phyloP scores from a whole-genome alignment of 2,888 invertebrate species.

The Monopis laevigella region DNA sequence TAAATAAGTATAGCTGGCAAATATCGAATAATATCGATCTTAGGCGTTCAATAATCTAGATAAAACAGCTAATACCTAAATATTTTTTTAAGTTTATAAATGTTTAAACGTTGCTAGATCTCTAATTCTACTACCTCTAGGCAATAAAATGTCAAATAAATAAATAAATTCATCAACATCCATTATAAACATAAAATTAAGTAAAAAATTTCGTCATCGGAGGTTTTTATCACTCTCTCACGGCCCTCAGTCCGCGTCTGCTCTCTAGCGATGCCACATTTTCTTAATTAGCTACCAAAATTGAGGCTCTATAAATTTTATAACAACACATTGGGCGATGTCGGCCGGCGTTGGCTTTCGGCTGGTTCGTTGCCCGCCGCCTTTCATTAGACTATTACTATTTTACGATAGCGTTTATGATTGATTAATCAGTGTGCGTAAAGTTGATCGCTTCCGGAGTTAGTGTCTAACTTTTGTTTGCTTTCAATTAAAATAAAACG shows the following conservation, averaged over 20 bases:
- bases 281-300: constrained; percentile 61
- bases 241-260: constrained; percentile 32
- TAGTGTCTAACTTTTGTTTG: constrained; percentile 2
- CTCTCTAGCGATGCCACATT: constrained; percentile 47
- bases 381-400: constrained; percentile 28
- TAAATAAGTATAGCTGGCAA: no score
- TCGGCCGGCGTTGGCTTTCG: constrained; percentile 26
- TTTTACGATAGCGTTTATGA: constrained; percentile 47
- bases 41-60: no score
- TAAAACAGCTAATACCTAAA: no score
- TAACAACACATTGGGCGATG: constrained; percentile 33
- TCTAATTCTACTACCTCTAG: no score
- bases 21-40: no score
- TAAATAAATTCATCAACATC: no score
- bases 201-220: constrained; percentile 12
- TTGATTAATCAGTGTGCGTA: constrained; percentile 48
- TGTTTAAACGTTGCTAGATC: no score
- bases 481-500: no score
- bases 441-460: constrained; percentile 46
- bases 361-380: constrained; percentile 25
- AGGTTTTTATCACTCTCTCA: constrained; percentile 52
- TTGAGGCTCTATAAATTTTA: constrained; percentile 59
- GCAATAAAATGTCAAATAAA: no score
- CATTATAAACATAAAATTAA: constrained; percentile 8
- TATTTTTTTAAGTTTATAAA: no score